Evolutionary conservation across 2,113 vertebrate species (phyloP), one percentile per base, ranked within the genome.

Genomic region (Amblyornis subalaris): DNA sequence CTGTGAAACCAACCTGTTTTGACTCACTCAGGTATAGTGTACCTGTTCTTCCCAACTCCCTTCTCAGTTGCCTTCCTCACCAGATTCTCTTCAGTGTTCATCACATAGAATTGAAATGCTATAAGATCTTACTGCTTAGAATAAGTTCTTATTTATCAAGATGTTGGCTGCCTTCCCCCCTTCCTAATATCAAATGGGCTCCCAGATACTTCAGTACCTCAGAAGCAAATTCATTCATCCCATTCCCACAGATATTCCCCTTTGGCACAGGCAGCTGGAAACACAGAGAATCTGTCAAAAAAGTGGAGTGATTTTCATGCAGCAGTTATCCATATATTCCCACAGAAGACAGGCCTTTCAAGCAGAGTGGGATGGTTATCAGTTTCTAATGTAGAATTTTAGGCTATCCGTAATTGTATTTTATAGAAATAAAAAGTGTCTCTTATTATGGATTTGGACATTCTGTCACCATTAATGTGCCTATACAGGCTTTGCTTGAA

Each of bases 401-500:
- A 91, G 65, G 33, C 71, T 95, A 53, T 50, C 72, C 71, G 48
- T 89, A 95, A 75, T 16, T 75, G 69, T 51, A 60, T 55, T 62
- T 90, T 91, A 79, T 54, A 83, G 89, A 91, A 96, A 95, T 85
- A 91, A 94, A 93, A 95, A 73, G 24, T 47, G 50, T 64, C 83
- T 72, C 65, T 93, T 91, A 72, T 51, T 94, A 90, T 78, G 60
- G 72, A 85, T 94, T 96, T 96, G 72, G 22, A 92, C 83, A 87
- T 51, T 94, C 57, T 90, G 70, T 74, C 72, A 69, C 33, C n/a
- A 66, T 91, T 96, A 97, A 93, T 50, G n/a, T 91, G 91, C 95
- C 87, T 96, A 77, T 85, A 96, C 90, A 94, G 55, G 33, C 89
- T 90, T 96, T 96, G 76, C 74, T 94, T 92, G 72, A 92, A 77